Evolutionary conservation across 2,113 vertebrate genomes (phyloP), one percentile per base, ranked within the genome.

Genomic region (Pluvianellus socialis): DNA sequence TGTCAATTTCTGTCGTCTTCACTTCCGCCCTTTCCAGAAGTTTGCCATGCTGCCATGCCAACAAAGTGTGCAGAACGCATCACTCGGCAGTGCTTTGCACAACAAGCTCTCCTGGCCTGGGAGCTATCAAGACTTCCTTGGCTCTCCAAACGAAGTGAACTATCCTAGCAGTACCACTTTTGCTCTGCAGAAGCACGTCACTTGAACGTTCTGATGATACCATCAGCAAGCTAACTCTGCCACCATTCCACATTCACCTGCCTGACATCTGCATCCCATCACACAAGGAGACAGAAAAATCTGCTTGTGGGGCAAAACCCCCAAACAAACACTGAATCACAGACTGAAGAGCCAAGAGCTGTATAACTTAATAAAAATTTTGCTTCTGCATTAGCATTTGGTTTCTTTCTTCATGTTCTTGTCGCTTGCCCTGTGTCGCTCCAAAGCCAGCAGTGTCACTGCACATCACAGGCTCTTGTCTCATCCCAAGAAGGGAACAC

Each of bases 1-100:
- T 90, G 77, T 79, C 47, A 83, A 61, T 70, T 77, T 87, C 66
- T 65, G 40, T 58, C 40, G 30, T 72, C 70, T 88, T 92, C 81
- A 74, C 22, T 96, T 89, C 70, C 92, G 87, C 52, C 56, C 52
- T n/a, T 93, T 87, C 77, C 67, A 94, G 72, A 89, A 90, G 70
- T 67, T 83, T 86, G 80, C 50, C 77, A 56, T 1, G 3, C 42
- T 90, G 92, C 81, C 59, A 47, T 17, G 53, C 49, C 91, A 97
- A 80, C 42, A 12, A 89, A 86, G 52, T 11, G 40, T 27, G 50
- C 70, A 28, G 33, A 92, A 63, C 56, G 87, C 77, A 86, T 88
- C 1, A 7, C 77, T 62, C 89, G 96, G 80, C 91, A 90, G 24
- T 32, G 56, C 68, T 79, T 53, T 56, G 70, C 56, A 83, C 81